Evolutionary conservation across 2,113 vertebrate species (phyloP), one percentile per base, ranked within the genome.

Genomic region (Genyomyrus donnyi): DNA sequence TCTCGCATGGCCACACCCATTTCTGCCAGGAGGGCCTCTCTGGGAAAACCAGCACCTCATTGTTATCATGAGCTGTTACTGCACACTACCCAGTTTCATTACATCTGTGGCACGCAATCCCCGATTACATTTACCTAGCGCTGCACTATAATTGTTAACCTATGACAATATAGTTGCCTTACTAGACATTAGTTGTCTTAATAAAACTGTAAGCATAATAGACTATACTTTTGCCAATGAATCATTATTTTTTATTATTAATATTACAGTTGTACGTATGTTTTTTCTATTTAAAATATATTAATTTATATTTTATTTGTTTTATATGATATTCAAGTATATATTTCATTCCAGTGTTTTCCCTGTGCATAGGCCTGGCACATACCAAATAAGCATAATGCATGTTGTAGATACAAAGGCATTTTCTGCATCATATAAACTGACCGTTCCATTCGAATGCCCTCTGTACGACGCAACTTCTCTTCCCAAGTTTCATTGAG

Each of bases 1-100:
- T 99, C 98, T 91, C 98, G 95, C 97, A 99, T 99, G 91, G 98
- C 98, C 80, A 99, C 98, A 0, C 98, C 98, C 98, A 99, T 99
- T 95, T 99, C 98, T 0, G 98, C 98, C 93, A 99, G 95, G 93
- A 99, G 95, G 0, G 98, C 98, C 93, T 99, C 98, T 94, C 98
- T 99, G 92, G 31, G 91, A 88, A 91, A 90, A 92, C 19, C 89
- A 91, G 91, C 91, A 53, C 91, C 50, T 17, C 35, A 58, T 3
- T 15, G 1, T 0, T 1, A 42, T 39, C 27, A 35, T 13, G 17
- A 83, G 42, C 17, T 24, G 45, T 49, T 24, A 31, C 42, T n/a
- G 11, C 58, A 62, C 35, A 53, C 4, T 3, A 74, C 24, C 62
- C 62, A 42, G 1, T 39, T 39, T 39, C 86, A 6, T 56, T 35